These are phyloP conservation scores for Platygyra sinensis DNA, from an alignment of 64 coral and sea anemone species.

Conservation along the genomic window DNA sequence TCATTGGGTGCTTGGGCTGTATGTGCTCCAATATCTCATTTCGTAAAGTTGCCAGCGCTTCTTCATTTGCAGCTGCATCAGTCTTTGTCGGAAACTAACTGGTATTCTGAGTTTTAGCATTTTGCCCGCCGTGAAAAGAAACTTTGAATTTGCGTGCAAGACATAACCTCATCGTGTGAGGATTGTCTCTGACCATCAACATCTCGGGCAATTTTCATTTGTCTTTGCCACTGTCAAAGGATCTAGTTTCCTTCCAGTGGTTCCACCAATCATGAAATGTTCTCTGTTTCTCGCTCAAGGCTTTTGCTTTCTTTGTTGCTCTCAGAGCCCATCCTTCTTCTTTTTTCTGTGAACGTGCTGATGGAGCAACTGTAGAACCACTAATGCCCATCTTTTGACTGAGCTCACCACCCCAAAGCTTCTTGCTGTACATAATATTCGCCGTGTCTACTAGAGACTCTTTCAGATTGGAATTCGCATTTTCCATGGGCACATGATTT, in stretches of 20 bases:
- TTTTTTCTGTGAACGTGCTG: background rate
- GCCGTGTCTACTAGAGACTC: conserved; percentile 32
- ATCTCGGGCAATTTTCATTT: too few relatives aligned
- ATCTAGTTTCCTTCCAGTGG: background rate
- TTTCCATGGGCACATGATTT: conserved; percentile 30
- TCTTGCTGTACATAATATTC: background rate
- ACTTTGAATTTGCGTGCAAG: too few relatives aligned
- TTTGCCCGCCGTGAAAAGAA: conserved; percentile 38
- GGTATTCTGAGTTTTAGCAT: background rate
- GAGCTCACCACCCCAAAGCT: background rate
- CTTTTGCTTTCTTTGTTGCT: conserved; percentile 4
- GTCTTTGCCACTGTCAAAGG: too few relatives aligned
- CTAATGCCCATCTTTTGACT: conserved; percentile 6
- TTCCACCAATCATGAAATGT: conserved; percentile 24
- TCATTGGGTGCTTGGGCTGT: conserved; percentile 4
- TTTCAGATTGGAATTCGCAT: conserved; percentile 14
- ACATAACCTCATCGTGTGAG: too few relatives aligned
- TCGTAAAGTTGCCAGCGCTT: background rate
- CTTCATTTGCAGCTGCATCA: background rate
- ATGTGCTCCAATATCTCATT: background rate
- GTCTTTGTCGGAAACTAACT: background rate
- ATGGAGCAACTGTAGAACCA: background rate
- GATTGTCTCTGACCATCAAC: too few relatives aligned
- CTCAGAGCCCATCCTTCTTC: conserved; percentile 33
- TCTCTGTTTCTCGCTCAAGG: conserved; percentile 28